These are phyloP conservation scores for Pygoscelis antarcticus DNA, from an alignment of 2,113 vertebrate genomes.

Conservation along the genomic window DNA sequence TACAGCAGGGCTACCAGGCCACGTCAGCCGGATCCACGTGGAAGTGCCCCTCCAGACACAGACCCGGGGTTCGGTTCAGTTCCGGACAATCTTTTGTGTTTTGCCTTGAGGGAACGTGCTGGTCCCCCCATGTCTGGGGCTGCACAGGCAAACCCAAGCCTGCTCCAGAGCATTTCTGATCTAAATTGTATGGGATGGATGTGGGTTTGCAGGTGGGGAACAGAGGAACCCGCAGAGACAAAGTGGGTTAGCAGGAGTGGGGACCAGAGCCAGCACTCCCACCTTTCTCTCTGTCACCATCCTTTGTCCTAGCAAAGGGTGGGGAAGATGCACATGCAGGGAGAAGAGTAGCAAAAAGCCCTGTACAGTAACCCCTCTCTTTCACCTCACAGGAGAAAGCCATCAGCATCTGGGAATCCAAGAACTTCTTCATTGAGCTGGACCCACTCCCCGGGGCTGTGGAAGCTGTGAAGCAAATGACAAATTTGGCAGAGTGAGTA, in stretches of 20 bases:
- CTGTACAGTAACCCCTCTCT: neutral
- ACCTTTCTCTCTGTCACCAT: neutral
- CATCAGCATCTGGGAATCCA: constrained; percentile 94
- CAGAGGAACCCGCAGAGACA: neutral
- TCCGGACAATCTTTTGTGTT: neutral
- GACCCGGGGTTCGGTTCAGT: neutral
- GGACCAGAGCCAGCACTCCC: neutral
- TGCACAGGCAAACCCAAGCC: neutral
- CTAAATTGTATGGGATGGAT: neutral
- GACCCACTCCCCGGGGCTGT: constrained; percentile 91
- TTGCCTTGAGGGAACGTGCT: neutral
- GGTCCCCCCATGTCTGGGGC: neutral
- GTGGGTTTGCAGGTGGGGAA: neutral
- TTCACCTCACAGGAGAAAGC: constrained; percentile 85
- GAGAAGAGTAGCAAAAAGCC: neutral
- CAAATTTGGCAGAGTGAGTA: constrained; percentile 87
- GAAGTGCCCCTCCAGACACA: neutral
- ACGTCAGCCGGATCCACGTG: rapidly evolving
- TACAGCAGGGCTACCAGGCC: neutral
- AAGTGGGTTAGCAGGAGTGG: neutral
- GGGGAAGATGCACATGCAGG: neutral
- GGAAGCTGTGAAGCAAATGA: constrained; percentile 93
- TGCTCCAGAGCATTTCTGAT: neutral
- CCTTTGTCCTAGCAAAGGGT: neutral
- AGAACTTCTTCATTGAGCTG: constrained; percentile 91